phyloP scores from a whole-genome alignment of 2,888 invertebrate genomes.

The Diadegma fenestrale region DNA sequence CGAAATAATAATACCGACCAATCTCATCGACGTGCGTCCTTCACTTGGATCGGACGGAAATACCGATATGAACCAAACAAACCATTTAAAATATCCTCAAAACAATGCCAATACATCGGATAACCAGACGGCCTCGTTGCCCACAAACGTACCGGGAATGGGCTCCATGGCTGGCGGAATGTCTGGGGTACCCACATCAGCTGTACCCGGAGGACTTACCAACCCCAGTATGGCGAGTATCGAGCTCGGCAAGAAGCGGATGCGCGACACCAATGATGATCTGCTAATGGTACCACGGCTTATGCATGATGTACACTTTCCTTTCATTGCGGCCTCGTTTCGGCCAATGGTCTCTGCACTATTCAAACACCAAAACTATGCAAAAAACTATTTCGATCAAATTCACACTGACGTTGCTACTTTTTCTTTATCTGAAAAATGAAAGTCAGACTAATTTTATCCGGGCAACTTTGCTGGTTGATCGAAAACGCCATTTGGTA shows the following conservation, averaged over 20 bases:
- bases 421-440: too few relatives aligned
- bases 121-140: constrained; percentile 83
- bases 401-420: too few relatives aligned
- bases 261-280: constrained; percentile 94
- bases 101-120: constrained; percentile 60
- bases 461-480: too few relatives aligned
- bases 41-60: constrained; percentile 61
- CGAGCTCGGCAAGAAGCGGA: constrained; percentile 98
- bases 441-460: too few relatives aligned
- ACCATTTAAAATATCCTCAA: constrained; percentile 31
- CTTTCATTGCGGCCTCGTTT: constrained; percentile 69
- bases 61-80: constrained; percentile 41
- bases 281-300: constrained; percentile 96
- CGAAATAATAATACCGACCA: constrained; percentile 69
- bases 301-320: constrained; percentile 84
- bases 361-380: background rate
- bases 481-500: too few relatives aligned
- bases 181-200: constrained; percentile 85
- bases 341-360: constrained; percentile 58
- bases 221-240: constrained; percentile 90
- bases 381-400: too few relatives aligned
- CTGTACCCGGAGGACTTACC: constrained; percentile 87
- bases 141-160: constrained; percentile 82
- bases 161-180: constrained; percentile 83
- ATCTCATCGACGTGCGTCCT: constrained; percentile 52